Conservation (phyloP, 1,140 invertebrate species). For the Diprion similis region DNA sequence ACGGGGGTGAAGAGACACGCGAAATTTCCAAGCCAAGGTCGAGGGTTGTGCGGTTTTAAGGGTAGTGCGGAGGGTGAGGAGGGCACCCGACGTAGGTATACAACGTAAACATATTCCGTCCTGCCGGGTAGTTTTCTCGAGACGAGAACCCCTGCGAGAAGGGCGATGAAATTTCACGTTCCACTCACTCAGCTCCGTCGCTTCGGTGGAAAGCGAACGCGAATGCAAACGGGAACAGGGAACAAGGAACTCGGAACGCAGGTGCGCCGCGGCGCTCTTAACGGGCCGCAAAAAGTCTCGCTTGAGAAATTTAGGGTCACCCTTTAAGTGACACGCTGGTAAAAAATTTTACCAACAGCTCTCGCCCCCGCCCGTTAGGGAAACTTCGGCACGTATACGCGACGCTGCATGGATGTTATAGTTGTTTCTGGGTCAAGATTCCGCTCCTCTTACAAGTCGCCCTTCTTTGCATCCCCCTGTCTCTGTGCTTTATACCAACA, state of each 20-base stretch:
- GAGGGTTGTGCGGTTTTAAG: not conserved
- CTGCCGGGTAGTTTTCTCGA: not conserved
- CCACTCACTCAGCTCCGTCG: not conserved
- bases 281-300: not conserved
- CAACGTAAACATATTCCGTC: not conserved
- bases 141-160: not conserved
- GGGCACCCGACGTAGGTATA: not conserved
- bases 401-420: slow-evolving; percentile 28
- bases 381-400: too few relatives aligned
- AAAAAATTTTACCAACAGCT: not conserved
- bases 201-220: not conserved
- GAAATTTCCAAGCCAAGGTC: not conserved
- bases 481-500: not conserved
- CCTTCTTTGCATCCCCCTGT: slow-evolving; percentile 12
- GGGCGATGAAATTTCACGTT: not conserved
- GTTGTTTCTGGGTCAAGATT: not conserved
- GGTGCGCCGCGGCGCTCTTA: not conserved
- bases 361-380: not conserved
- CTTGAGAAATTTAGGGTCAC: not conserved
- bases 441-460: slow-evolving; percentile 4
- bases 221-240: not conserved
- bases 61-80: not conserved
- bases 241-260: not conserved
- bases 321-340: not conserved
- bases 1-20: not conserved